These are phyloP conservation scores for Myodes glareolus DNA, from an alignment of 2,113 vertebrate species.

Conservation along the genomic window DNA sequence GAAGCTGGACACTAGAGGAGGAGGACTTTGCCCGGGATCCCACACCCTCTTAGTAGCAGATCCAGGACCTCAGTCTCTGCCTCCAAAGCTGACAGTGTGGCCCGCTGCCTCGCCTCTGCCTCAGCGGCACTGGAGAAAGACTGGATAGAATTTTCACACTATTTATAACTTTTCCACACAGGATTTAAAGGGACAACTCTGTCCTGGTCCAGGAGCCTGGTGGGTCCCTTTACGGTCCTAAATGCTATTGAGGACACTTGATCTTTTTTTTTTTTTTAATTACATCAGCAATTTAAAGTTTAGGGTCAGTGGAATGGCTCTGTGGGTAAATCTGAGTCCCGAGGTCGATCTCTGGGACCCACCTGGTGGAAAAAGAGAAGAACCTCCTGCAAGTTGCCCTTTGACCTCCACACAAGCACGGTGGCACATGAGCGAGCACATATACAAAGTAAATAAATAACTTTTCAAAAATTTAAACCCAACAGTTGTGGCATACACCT, in stretches of 20 bases:
- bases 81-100: too few species aligned
- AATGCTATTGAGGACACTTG: neutral
- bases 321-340: neutral
- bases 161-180: neutral
- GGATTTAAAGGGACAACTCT: neutral
- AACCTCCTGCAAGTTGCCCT: neutral
- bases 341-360: neutral
- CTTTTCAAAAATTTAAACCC: neutral
- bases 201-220: neutral
- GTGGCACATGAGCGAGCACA: neutral
- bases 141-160: neutral
- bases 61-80: neutral
- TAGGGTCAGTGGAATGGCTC: neutral
- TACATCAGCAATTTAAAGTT: neutral
- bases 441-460: neutral
- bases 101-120: neutral
- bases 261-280: neutral
- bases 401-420: neutral
- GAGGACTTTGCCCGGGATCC: neutral
- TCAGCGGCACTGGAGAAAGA: neutral
- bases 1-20: too few species aligned
- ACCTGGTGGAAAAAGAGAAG: neutral
- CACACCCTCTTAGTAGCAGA: neutral
- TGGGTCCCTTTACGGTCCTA: neutral
- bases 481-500: neutral